Evolutionary conservation across 53 echinoderm and acorn worm genomes (phyloP).

Genomic region (Hippasteria phrygiana): DNA sequence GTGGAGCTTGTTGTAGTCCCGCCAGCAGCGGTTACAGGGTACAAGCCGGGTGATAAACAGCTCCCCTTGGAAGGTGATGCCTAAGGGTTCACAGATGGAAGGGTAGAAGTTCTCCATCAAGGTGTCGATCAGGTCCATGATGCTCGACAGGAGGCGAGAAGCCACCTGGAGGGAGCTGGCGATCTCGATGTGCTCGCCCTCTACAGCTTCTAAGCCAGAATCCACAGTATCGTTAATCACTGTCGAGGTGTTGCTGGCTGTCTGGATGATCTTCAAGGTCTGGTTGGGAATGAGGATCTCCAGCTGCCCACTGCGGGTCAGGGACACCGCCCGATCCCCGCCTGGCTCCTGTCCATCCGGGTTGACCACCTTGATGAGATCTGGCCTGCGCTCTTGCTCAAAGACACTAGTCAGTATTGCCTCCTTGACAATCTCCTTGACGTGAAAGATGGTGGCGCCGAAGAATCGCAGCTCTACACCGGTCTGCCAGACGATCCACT

Average conservation of each 20-base stretch:
- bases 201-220: constrained; percentile 35
- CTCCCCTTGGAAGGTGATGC: constrained; percentile 91
- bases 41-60: constrained; percentile 93
- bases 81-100: constrained; percentile 85
- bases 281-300: constrained; percentile 96
- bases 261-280: constrained; percentile 74
- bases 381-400: constrained; percentile 87
- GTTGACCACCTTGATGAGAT: constrained; percentile 85
- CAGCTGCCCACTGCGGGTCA: constrained; percentile 86
- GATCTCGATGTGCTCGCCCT: constrained; percentile 70
- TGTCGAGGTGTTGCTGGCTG: neutral
- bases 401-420: constrained; percentile 76
- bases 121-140: constrained; percentile 92
- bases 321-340: constrained; percentile 75
- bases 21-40: constrained; percentile 90
- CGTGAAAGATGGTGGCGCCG: constrained; percentile 87
- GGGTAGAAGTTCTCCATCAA: constrained; percentile 97
- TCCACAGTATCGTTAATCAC: constrained; percentile 3
- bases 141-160: constrained; percentile 81
- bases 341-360: constrained; percentile 66
- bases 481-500: constrained; percentile 98
- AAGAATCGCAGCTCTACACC: constrained; percentile 90
- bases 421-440: constrained; percentile 87
- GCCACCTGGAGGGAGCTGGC: constrained; percentile 77
- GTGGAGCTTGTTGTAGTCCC: constrained; percentile 81